Base-by-base conservation (phyloP, 2,888 invertebrate species). In the Ichneumoninae sp. region DNA sequence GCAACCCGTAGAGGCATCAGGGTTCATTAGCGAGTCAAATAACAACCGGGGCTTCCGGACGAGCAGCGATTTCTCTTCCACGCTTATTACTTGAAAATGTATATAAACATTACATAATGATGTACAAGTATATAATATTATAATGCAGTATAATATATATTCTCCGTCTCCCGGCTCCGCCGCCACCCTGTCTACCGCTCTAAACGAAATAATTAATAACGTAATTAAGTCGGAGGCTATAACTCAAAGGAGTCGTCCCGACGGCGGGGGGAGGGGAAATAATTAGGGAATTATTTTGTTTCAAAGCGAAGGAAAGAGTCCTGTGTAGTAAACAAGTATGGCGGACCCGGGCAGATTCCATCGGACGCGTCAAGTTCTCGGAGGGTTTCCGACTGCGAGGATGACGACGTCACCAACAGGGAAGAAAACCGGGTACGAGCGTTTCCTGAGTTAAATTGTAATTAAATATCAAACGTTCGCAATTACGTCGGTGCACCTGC, bases 391-490 rank as follows among this genome's bases (percentile, higher is more conserved):
- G 50, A 74, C 68, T 62, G 60, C 36, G 40, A 52, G 81, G 72
- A 78, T 77, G 70, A 83, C 69, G 77, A 76, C 80, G 36, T 79
- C 50, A 60, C 66, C 71, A 79, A 72, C 76, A 69, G 74, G 82
- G 68, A 75, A 80, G 72, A 86, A 84, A 78, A 76, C 76, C 82
- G 79, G 75, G 54, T 26, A 47, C 50, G 68, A 78, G 44, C 80
- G 66, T 80, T 78, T 81, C 78, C 84, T 82, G 40, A 68, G 83
- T 82, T 89, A 88, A 91, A 92, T 92, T 90, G 89, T 91, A 91
- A 92, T 92, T 91, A 92, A 92, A 92, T 91, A 92, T 91, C 91
- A 92, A 92, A 92, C 91, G 89, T 87, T 89, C 85, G 91, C 91
- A 92, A 93, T 93, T 93, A 92, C 89, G 84, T 72, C 54, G 86